These are phyloP conservation scores for Atethmia centrago DNA, from an alignment of 2,888 invertebrate species.

Conservation along the genomic window DNA sequence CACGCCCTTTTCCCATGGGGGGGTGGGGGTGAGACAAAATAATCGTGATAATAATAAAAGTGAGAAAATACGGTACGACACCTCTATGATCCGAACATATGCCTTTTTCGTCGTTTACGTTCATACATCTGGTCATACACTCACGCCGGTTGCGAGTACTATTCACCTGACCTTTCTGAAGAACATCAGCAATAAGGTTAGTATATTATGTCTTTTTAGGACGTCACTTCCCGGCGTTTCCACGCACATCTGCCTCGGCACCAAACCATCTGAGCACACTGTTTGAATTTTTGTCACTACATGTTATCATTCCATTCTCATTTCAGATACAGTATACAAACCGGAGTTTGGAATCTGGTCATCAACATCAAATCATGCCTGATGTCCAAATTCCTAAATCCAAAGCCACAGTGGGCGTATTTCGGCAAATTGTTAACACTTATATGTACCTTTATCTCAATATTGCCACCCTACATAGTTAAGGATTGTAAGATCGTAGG, in stretches of 20 bases:
- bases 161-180: not conserved
- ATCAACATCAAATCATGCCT: not conserved
- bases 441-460: not conserved
- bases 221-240: too few relatives aligned
- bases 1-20: not conserved
- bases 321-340: not conserved
- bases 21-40: not conserved
- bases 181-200: not conserved
- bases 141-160: not conserved
- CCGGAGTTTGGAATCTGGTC: not conserved
- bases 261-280: too few relatives aligned
- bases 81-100: not conserved
- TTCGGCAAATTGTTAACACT: not conserved
- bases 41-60: not conserved
- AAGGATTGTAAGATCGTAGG: too few relatives aligned
- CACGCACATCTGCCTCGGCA: too few relatives aligned
- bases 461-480: not conserved
- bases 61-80: not conserved
- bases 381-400: not conserved
- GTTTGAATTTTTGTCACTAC: too few relatives aligned
- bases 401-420: not conserved
- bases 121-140: too few relatives aligned
- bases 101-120: too few relatives aligned
- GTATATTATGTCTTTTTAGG: too few relatives aligned
- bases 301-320: too few relatives aligned